These are phyloP conservation scores for Lophius americanus DNA, from an alignment of 2,797 vertebrate genomes.

Conservation along the genomic window DNA sequence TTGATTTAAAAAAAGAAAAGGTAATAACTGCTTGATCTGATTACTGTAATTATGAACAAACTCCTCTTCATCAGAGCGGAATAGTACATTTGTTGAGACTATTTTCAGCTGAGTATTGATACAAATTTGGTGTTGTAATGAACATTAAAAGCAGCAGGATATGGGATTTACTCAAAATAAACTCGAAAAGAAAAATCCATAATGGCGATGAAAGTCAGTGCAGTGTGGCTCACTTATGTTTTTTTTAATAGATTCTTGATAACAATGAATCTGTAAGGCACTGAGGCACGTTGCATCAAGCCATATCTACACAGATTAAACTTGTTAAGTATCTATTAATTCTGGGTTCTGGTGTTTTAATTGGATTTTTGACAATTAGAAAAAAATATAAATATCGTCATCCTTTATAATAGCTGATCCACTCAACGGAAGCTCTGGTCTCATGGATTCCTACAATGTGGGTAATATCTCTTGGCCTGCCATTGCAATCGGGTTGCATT, in stretches of 20 bases:
- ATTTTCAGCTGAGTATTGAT: not conserved
- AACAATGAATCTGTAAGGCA: not conserved
- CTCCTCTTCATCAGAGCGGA: not conserved
- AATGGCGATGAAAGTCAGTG: not conserved
- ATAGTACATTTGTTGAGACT: not conserved
- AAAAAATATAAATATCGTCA: not conserved
- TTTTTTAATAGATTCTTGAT: not conserved
- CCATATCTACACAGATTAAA: not conserved
- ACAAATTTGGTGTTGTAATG: not conserved
- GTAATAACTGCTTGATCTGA: not conserved
- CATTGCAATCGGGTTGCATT: conserved; percentile 1
- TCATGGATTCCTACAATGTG: not conserved
- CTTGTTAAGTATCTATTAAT: not conserved
- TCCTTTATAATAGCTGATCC: not conserved
- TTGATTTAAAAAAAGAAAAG: not conserved
- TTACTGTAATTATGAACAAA: not conserved
- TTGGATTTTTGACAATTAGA: not conserved
- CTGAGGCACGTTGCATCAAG: not conserved
- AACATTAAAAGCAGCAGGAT: not conserved
- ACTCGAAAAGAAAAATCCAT: not conserved
- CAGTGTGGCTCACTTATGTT: not conserved
- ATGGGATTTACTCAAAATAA: not conserved
- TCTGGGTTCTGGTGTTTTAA: not conserved
- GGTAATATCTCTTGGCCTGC: not conserved
- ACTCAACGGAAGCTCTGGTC: not conserved